Evolutionary conservation across 2,797 vertebrate genomes (phyloP).

Genomic region (Acrossocheilus wenchowensis): DNA sequence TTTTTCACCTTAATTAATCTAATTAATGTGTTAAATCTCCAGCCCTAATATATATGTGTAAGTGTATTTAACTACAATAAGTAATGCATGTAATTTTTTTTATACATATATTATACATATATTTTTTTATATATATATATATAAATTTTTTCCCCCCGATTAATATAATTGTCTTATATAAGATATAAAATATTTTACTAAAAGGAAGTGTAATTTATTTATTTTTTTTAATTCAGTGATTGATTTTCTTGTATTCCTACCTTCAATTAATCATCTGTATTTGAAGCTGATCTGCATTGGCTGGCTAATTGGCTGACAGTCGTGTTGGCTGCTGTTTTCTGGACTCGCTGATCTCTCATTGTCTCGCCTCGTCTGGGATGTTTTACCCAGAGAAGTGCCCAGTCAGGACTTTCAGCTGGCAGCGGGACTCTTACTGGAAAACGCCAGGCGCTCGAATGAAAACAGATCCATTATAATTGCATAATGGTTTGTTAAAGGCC

Average conservation of each 20-base stretch:
- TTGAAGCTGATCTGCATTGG: slow-evolving; percentile 1
- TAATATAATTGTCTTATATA: too few relatives aligned
- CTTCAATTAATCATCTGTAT: neutral
- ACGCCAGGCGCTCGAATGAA: slow-evolving; percentile 36
- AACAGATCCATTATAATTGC: slow-evolving; percentile 43
- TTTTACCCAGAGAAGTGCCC: slow-evolving; percentile 10
- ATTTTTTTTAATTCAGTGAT: too few relatives aligned
- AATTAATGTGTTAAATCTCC: too few relatives aligned
- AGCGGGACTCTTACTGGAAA: slow-evolving; percentile 33
- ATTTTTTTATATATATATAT: too few relatives aligned
- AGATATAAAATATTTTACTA: too few relatives aligned
- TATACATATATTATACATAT: too few relatives aligned
- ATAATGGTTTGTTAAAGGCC: slow-evolving; percentile 44
- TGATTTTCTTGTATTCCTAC: neutral
- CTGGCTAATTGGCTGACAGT: neutral
- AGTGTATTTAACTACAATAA: too few relatives aligned
- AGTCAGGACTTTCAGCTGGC: slow-evolving; percentile 41
- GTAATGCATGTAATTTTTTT: too few relatives aligned
- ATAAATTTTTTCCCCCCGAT: too few relatives aligned
- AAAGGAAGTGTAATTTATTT: too few relatives aligned
- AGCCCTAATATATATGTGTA: too few relatives aligned
- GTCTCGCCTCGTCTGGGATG: slow-evolving; percentile 12
- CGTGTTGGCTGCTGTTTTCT: neutral
- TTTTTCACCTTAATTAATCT: too few relatives aligned
- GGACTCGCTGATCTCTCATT: neutral